A percentile compares a stretch with the other conserved stretches of the same genome.
These are phyloP conservation scores for Fissipunctia ypsillon DNA, from an alignment of 2,888 invertebrate genomes.

Conservation along the genomic window DNA sequence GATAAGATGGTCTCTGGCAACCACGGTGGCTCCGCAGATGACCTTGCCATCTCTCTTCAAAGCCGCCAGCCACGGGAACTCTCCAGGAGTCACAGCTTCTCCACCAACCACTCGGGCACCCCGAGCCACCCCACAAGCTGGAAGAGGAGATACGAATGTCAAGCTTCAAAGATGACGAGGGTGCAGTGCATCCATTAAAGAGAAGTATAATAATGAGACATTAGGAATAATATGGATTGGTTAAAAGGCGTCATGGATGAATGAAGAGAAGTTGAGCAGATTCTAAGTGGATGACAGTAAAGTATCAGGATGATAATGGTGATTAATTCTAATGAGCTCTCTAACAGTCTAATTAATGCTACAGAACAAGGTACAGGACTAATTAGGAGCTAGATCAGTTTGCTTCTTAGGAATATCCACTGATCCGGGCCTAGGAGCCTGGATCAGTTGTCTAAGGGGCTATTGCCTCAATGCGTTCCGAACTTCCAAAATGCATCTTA, in stretches of 20 bases:
- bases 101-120: slow-evolving; percentile 93
- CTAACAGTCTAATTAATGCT: no score
- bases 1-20: slow-evolving; percentile 93
- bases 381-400: not conserved
- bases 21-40: slow-evolving; percentile 94
- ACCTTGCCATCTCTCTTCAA: slow-evolving; percentile 92
- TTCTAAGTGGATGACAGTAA: not conserved
- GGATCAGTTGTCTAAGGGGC: not conserved
- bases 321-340: not conserved
- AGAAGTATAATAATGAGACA: not conserved
- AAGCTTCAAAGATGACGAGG: not conserved
- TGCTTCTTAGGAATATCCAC: not conserved
- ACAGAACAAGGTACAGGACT: no score
- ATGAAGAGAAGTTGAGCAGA: not conserved
- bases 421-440: not conserved
- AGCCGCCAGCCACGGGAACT: slow-evolving; percentile 95
- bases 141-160: slow-evolving; percentile 11
- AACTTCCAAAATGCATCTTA: not conserved
- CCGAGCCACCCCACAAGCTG: slow-evolving; percentile 90
- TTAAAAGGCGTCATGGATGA: not conserved
- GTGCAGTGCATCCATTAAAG: not conserved
- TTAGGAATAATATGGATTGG: not conserved
- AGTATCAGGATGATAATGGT: not conserved
- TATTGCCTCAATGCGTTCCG: not conserved
- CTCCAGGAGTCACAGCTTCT: slow-evolving; percentile 91